Conservation (phyloP, 2,113 vertebrate species). For the Catagonus wagneri region DNA sequence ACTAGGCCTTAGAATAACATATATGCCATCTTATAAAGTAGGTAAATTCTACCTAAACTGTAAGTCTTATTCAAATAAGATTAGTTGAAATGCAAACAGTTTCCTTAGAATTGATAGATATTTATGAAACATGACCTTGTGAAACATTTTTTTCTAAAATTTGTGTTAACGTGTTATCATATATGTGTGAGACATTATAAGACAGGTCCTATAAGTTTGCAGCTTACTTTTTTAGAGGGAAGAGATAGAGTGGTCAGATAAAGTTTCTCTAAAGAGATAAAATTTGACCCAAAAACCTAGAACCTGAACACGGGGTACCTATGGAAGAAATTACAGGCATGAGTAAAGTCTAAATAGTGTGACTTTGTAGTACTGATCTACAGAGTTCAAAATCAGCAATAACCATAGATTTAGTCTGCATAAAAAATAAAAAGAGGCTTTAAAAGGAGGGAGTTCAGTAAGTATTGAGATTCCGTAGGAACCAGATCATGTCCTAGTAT, state of each 20-base stretch:
- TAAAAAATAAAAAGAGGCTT: neutral
- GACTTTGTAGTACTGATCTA: neutral
- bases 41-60: neutral
- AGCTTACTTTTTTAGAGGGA: neutral
- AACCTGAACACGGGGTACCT: neutral
- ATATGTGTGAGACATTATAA: neutral
- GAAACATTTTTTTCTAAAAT: slow-evolving; percentile 5
- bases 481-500: neutral
- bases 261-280: neutral
- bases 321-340: neutral
- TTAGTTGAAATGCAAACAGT: neutral
- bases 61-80: neutral
- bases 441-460: neutral
- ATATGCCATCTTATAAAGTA: neutral
- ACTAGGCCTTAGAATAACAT: neutral
- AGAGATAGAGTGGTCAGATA: neutral
- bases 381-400: neutral
- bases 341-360: neutral
- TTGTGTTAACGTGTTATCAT: neutral
- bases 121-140: slow-evolving; percentile 23
- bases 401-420: neutral
- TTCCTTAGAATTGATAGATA: neutral
- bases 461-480: neutral
- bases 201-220: neutral
- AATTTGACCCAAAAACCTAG: neutral